Conservation (phyloP, 2,888 invertebrate genomes). For the Sinohyriopsis cumingii region DNA sequence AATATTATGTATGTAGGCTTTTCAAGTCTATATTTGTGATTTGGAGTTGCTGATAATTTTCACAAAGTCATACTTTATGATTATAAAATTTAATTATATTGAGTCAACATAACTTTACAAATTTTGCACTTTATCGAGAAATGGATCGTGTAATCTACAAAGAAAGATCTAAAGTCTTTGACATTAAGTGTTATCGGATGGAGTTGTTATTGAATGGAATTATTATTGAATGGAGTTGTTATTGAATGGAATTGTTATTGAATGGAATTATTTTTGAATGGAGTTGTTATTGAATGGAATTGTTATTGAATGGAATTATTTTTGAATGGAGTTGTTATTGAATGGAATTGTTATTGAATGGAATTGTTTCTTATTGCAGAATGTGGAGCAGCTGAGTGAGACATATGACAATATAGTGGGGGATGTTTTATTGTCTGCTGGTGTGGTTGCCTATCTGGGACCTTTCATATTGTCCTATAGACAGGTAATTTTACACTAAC, state of each 20-base stretch:
- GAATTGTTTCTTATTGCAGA: constrained; percentile 43
- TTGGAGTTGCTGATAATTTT: too few relatives aligned
- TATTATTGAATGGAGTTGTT: not conserved
- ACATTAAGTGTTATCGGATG: not conserved
- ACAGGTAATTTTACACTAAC: constrained; percentile 48
- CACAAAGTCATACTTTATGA: too few relatives aligned
- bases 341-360: not conserved
- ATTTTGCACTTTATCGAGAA: too few relatives aligned
- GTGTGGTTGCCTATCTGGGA: constrained; percentile 70
- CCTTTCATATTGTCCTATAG: constrained; percentile 69
- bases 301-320: not conserved
- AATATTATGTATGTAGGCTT: too few relatives aligned
- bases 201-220: not conserved
- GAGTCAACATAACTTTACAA: too few relatives aligned
- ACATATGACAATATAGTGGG: constrained; percentile 71
- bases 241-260: not conserved
- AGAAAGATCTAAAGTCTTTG: not conserved
- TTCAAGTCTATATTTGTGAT: too few relatives aligned
- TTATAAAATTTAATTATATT: too few relatives aligned
- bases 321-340: not conserved
- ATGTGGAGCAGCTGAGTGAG: constrained; percentile 64
- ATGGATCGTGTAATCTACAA: not conserved
- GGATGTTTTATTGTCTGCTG: constrained; percentile 70
- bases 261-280: not conserved
- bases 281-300: not conserved